Percentiles rank a stretch among this genome's conserved stretches.
Evolutionary conservation across 2,113 vertebrate species (phyloP).

Genomic region (Bombycilla garrulus): DNA sequence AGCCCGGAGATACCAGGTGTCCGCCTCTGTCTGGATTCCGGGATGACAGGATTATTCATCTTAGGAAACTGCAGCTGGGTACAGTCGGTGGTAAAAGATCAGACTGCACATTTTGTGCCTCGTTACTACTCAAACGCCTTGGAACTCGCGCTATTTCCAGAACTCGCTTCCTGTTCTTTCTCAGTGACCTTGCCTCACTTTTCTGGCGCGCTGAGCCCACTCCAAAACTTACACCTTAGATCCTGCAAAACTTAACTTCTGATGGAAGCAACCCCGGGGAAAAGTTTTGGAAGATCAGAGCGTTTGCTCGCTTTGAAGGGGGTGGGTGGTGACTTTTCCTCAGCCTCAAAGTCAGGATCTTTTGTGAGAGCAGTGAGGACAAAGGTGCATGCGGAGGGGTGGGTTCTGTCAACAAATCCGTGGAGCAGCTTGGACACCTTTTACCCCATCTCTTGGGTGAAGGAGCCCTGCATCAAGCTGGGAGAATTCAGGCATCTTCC

Average conservation of each 20-base stretch:
- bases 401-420: neutral
- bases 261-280: neutral
- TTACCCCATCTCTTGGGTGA: neutral
- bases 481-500: neutral
- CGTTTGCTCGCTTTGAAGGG: neutral
- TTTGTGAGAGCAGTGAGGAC: neutral
- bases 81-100: neutral
- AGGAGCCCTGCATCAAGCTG: neutral
- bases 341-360: neutral
- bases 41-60: slow-evolving; percentile 12
- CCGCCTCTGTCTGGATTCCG: neutral
- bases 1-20: neutral
- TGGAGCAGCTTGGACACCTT: neutral
- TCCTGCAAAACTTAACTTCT: neutral
- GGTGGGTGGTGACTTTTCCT: neutral
- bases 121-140: neutral
- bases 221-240: neutral
- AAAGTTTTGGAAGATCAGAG: neutral
- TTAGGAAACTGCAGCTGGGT: slow-evolving; percentile 1
- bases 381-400: neutral
- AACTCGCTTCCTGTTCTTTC: neutral
- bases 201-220: neutral
- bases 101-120: slow-evolving; percentile 44
- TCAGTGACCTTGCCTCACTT: neutral
- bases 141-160: slow-evolving; percentile 11